Base-by-base conservation (phyloP, 2,888 invertebrate genomes). In the Hypsopygia costalis region DNA sequence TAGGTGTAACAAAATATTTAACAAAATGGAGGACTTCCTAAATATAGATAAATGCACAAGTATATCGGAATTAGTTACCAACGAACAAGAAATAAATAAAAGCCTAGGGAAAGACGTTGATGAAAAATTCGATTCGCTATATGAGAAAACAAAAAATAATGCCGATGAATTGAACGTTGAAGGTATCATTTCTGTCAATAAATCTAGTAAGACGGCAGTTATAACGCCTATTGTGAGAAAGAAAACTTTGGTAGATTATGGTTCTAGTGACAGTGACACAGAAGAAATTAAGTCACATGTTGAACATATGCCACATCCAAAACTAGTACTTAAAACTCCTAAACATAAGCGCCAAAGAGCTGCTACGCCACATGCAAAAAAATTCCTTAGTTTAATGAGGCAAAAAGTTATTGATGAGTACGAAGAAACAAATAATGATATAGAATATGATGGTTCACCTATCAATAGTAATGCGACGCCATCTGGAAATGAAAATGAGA, bases 321-420 rank as follows among this genome's bases (percentile, higher is more conserved):
- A 59, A 38, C 11, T 55, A 1, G 61, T 50, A 11, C 62, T 71
- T 1, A 86, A 82, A 64, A 78, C 81, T 6, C 79, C 83, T 5
- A 76, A 57, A 34, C 12, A 58, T 0, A 81, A 79, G 32, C 72
- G 50, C 25, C 68, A 70, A 43, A 69, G 85, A 34, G 51, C 60
- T 37, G 74, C 69, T 1, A 88, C 87, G 12, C 87, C 87, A 6
- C 86, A 87, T 43, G 68, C 72, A 0, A 87, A 80, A 42, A 88
- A 86, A 43, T 49, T 80, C 1, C 43, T 78, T 1, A 51, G 40
- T 25, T 43, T 85, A 29, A 66, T 76, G 58, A 62, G 70, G 30
- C 83, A 85, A 34, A 75, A 74, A 27, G 67, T 51, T 0, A 46
- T 77, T 0, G 81, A 82, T 44, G 76, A 78, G 27, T 62, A 61